A percentile compares a stretch with the other conserved stretches of the same genome.
phyloP scores from a whole-genome alignment of 1,140 invertebrate species.

The Aphaenogaster rudis region DNA sequence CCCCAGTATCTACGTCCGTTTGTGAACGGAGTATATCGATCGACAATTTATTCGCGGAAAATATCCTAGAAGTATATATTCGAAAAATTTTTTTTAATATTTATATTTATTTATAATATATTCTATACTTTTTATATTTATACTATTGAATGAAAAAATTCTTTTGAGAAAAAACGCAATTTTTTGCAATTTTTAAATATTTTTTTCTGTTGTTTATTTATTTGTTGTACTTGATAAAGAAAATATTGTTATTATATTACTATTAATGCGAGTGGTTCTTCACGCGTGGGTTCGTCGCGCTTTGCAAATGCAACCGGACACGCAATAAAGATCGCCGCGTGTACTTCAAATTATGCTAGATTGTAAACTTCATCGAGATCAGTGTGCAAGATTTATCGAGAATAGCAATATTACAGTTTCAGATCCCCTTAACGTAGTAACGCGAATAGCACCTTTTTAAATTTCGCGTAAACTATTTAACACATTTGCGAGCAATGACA shows the following conservation, averaged over 20 bases:
- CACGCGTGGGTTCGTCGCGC: slow-evolving; percentile 19
- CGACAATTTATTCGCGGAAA: slow-evolving; percentile 13
- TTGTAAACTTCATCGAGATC: slow-evolving; percentile 44
- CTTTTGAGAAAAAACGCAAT: slow-evolving; percentile 9
- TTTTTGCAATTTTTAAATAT: neutral
- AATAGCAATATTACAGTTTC: slow-evolving; percentile 50
- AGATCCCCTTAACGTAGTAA: slow-evolving; percentile 20
- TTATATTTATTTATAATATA: slow-evolving; percentile 32
- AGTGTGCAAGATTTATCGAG: slow-evolving; percentile 45
- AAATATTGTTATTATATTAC: slow-evolving; percentile 22
- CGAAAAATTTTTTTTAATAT: neutral
- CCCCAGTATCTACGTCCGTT: neutral
- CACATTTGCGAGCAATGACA: slow-evolving; percentile 24
- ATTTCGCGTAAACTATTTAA: slow-evolving; percentile 41
- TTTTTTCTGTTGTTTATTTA: neutral
- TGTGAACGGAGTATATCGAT: slow-evolving; percentile 41
- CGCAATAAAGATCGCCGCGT: slow-evolving; percentile 8
- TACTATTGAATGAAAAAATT: neutral
- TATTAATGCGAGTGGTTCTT: slow-evolving; percentile 45
- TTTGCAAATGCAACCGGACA: slow-evolving; percentile 23
- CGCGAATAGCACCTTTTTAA: slow-evolving; percentile 38
- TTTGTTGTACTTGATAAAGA: neutral
- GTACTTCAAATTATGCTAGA: slow-evolving; percentile 29
- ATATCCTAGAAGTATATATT: neutral
- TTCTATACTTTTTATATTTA: slow-evolving; percentile 33